A percentile compares a stretch with the other conserved stretches of the same genome.
Evolutionary conservation across 2,797 vertebrate genomes (phyloP).

Genomic region (Helicolenus hilgendorfi): DNA sequence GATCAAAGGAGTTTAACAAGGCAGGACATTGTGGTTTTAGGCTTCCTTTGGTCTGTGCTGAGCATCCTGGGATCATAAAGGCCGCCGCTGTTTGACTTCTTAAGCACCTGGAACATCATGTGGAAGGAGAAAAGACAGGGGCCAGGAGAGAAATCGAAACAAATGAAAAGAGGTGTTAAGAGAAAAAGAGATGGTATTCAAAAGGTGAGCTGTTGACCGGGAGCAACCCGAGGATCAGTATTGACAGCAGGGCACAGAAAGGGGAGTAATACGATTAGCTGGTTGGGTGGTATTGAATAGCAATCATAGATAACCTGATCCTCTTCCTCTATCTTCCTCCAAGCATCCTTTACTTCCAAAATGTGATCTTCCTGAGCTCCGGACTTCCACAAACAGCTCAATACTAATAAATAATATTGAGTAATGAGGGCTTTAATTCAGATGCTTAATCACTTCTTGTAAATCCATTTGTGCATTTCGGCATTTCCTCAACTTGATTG

Average conservation of each 20-base stretch:
- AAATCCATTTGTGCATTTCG: constrained; percentile 7
- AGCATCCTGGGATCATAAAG: constrained; percentile 20
- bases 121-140: background rate
- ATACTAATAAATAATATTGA: constrained; percentile 54
- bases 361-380: constrained; percentile 50
- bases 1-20: constrained; percentile 33
- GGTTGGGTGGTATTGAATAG: constrained; percentile 72
- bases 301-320: constrained; percentile 79
- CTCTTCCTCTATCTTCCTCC: constrained; percentile 66
- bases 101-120: background rate
- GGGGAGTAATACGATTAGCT: constrained; percentile 64
- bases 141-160: constrained; percentile 9
- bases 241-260: constrained; percentile 53
- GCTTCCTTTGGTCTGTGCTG: constrained; percentile 1
- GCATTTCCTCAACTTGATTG: constrained; percentile 18
- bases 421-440: constrained; percentile 36
- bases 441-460: background rate
- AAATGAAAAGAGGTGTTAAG: constrained; percentile 15
- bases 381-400: constrained; percentile 71
- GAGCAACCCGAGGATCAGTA: constrained; percentile 47
- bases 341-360: constrained; percentile 64
- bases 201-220: constrained; percentile 28
- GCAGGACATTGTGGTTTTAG: constrained; percentile 9
- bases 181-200: background rate
- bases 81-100: background rate